A percentile compares a stretch with the other conserved stretches of the same genome.
phyloP scores from a whole-genome alignment of 2,113 vertebrate species.

The Nerophis lumbriciformis region DNA sequence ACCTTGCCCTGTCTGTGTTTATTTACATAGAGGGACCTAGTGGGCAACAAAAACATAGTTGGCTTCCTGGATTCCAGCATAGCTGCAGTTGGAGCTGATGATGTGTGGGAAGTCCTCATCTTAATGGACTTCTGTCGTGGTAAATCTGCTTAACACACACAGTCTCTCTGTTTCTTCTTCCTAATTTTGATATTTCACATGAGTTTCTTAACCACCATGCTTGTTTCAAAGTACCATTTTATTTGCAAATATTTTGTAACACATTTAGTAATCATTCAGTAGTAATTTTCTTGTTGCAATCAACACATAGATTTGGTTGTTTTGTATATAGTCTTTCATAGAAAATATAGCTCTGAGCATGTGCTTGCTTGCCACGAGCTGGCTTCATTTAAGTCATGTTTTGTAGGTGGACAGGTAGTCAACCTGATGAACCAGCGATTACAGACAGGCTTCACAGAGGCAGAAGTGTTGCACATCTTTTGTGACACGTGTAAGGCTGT shows the following conservation, averaged over 20 bases:
- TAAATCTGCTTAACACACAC: constrained; percentile 55
- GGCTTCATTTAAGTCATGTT: neutral
- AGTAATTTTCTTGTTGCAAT: no score
- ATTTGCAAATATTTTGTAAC: no score
- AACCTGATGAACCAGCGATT: constrained; percentile 96
- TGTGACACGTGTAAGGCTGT: constrained; percentile 95
- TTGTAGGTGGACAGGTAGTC: constrained; percentile 90
- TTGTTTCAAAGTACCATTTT: no score
- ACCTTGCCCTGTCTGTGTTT: constrained; percentile 33
- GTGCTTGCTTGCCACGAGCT: neutral
- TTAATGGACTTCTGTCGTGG: constrained; percentile 98
- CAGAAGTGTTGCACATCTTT: constrained; percentile 92
- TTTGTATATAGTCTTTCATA: no score
- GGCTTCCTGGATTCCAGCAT: constrained; percentile 95
- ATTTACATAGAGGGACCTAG: constrained; percentile 82
- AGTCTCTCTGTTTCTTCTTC: constrained; percentile 9
- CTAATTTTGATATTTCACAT: no score
- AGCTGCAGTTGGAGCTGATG: constrained; percentile 85
- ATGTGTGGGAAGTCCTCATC: constrained; percentile 97
- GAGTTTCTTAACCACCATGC: no score
- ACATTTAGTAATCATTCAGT: no score
- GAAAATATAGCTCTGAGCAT: no score
- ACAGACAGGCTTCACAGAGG: constrained; percentile 90
- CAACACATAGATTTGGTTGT: no score
- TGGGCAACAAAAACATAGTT: constrained; percentile 95